Evolutionary conservation across 2,888 invertebrate species (phyloP), one percentile per base, ranked within the genome.

Genomic region (Ferdinandea cuprea): DNA sequence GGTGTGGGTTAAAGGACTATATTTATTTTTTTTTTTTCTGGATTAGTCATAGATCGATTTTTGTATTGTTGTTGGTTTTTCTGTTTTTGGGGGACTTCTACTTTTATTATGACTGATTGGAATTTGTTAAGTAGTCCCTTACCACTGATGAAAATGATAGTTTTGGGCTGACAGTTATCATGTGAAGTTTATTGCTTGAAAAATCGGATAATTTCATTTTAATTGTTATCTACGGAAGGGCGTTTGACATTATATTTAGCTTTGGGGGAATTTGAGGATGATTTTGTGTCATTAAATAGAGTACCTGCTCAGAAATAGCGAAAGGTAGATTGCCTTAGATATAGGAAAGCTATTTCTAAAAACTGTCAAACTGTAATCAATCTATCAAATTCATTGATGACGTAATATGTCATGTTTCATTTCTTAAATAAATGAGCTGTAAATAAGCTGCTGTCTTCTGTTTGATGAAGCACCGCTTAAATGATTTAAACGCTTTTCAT

Each of bases 21-120:
- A 44, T 66, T 66, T 73, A 13, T 44, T 54, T 56, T 15, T 13
- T 13, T 72, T 42, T 21, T 52, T 54, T 74, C 44, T 56, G 58
- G 68, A 83, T 83, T 83, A 83, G 83, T 83, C 83, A 83, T 73
- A 61, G 58, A 78, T 78, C 66, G 78, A 73, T 78, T 56, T 32
- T 71, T 65, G 63, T 15, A 3, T 3, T 52, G 17, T 15, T 32
- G 35, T 58, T 21, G 28, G n/a, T 9, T 35, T 66, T 56, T 44
- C 17, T 17, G 9, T 30, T 28, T 11, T 15, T 46, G 40, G 37
- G 61, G 11, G 42, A 65, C n/a, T n/a, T n/a, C 48, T 73, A 61
- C 37, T 50, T 76, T 66, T 54, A 56, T 28, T 37, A 42, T 50
- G 30, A 48, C 46, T 63, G 32, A 63, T 69, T 25, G 61, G 19